These are phyloP conservation scores for Aspidiotus destructor DNA, from an alignment of 2,888 invertebrate genomes.

Conservation along the genomic window DNA sequence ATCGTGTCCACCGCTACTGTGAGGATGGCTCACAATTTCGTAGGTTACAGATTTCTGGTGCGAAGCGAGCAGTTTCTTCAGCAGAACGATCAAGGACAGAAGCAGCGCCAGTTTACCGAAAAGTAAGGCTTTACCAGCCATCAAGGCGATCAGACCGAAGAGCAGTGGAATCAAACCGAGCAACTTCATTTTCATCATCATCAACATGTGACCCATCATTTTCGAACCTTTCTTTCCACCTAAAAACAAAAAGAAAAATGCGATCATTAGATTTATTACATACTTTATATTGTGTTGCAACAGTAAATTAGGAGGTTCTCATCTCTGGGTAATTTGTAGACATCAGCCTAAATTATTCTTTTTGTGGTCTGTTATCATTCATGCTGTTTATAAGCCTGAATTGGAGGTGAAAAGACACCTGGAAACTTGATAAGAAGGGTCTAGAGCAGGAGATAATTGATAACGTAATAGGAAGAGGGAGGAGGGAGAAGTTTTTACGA, in stretches of 20 bases:
- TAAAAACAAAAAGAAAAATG: slow-evolving; percentile 10
- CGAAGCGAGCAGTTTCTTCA: slow-evolving; percentile 65
- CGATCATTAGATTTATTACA: too few relatives aligned
- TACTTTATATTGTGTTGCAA: too few relatives aligned
- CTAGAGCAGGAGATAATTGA: too few relatives aligned
- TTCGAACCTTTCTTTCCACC: slow-evolving; percentile 56
- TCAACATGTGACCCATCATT: slow-evolving; percentile 64
- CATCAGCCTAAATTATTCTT: too few relatives aligned
- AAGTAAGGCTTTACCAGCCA: slow-evolving; percentile 74
- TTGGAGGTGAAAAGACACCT: too few relatives aligned
- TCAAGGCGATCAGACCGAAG: slow-evolving; percentile 70
- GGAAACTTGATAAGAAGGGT: too few relatives aligned
- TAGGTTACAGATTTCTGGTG: slow-evolving; percentile 79
- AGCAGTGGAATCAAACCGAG: slow-evolving; percentile 68
- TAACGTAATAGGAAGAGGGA: too few relatives aligned
- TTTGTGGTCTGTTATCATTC: too few relatives aligned
- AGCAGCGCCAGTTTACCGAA: slow-evolving; percentile 78
- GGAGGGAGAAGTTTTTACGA: too few relatives aligned
- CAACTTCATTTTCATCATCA: slow-evolving; percentile 65
- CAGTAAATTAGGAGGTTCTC: too few relatives aligned
- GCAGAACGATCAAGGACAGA: slow-evolving; percentile 69
- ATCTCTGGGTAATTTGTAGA: too few relatives aligned
- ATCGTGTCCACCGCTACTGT: slow-evolving; percentile 60
- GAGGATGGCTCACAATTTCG: slow-evolving; percentile 78
- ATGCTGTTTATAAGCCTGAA: too few relatives aligned